phyloP scores from a whole-genome alignment of 1,140 invertebrate species.

The Eufriesea mexicana region DNA sequence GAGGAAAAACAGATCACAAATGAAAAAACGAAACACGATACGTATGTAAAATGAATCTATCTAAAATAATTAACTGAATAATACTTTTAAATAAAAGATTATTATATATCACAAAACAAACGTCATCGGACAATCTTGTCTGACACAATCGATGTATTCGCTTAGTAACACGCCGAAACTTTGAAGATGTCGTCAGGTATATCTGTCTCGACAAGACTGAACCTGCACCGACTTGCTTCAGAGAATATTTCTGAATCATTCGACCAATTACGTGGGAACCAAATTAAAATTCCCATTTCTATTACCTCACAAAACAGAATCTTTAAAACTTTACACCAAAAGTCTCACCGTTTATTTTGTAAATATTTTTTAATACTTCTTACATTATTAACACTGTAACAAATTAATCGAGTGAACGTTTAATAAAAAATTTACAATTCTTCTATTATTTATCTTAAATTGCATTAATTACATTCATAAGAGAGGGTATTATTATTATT shows the following conservation, averaged over 20 bases:
- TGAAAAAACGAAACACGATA: not conserved
- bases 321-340: not conserved
- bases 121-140: not conserved
- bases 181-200: not conserved
- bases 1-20: not conserved
- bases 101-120: not conserved
- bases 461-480: not conserved
- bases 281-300: not conserved
- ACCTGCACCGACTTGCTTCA: slow-evolving; percentile 30
- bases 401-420: not conserved
- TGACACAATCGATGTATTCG: slow-evolving; percentile 3
- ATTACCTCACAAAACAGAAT: not conserved
- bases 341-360: not conserved
- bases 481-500: not conserved
- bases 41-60: not conserved
- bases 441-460: not conserved
- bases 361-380: not conserved
- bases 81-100: not conserved
- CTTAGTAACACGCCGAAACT: not conserved
- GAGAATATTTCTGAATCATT: not conserved
- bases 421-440: not conserved
- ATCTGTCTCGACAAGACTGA: not conserved
- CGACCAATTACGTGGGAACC: not conserved
- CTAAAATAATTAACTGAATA: not conserved
- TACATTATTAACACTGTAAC: too few relatives aligned